Conservation (phyloP, 2,888 invertebrate species). For the Agrotis clavis region DNA sequence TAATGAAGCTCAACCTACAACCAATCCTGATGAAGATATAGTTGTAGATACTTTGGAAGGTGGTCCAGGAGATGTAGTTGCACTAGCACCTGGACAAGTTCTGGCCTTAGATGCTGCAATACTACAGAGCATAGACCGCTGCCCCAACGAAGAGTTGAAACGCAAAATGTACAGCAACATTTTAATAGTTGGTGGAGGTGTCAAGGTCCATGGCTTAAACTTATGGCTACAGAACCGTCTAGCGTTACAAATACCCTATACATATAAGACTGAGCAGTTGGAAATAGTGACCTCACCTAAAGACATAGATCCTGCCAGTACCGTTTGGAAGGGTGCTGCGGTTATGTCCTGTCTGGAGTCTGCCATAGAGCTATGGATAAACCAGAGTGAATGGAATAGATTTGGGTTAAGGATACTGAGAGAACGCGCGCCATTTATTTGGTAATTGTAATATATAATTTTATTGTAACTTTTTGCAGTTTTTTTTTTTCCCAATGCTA, state of each 20-base stretch:
- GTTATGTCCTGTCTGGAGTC: conserved; percentile 98
- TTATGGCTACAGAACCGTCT: conserved; percentile 97
- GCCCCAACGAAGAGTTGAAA: conserved; percentile 96
- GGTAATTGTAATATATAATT: conserved; percentile 87
- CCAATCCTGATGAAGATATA: conserved; percentile 93
- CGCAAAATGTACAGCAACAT: conserved; percentile 98
- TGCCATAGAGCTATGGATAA: conserved; percentile 98
- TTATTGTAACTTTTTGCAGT: conserved; percentile 10
- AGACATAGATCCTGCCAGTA: conserved; percentile 97
- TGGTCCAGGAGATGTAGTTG: conserved; percentile 92
- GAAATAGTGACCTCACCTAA: conserved; percentile 98
- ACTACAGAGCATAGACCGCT: conserved; percentile 97
- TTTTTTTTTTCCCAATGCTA: conserved; percentile 9
- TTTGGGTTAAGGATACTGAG: conserved; percentile 96
- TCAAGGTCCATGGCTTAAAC: conserved; percentile 95
- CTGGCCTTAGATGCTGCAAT: conserved; percentile 97
- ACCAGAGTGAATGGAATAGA: conserved; percentile 96
- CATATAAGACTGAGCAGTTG: conserved; percentile 95
- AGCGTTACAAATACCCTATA: conserved; percentile 95
- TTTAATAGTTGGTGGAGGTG: conserved; percentile 97
- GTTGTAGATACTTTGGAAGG: conserved; percentile 93
- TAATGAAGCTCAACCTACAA: conserved; percentile 87
- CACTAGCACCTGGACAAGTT: conserved; percentile 94
- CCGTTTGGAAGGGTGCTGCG: conserved; percentile 98
- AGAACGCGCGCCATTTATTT: conserved; percentile 98